These are phyloP conservation scores for Aphelenchoides besseyi DNA, from an alignment of 1,140 invertebrate species.

Conservation along the genomic window DNA sequence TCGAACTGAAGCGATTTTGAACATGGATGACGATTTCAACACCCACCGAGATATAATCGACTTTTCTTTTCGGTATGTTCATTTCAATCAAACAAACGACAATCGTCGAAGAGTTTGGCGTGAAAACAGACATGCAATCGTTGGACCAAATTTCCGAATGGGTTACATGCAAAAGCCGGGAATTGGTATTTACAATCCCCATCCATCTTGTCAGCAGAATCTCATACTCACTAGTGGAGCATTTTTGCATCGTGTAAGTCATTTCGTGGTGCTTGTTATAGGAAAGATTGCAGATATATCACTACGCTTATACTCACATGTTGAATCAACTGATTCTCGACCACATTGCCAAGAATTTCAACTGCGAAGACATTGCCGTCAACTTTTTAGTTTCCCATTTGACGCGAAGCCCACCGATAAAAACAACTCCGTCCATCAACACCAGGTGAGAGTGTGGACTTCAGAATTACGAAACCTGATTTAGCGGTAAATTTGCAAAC, in stretches of 20 bases:
- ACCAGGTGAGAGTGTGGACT: slow-evolving; percentile 26
- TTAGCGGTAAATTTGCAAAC: slow-evolving; percentile 88
- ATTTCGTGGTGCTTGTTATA: neutral
- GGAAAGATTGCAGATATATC: neutral
- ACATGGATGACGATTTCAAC: slow-evolving; percentile 82
- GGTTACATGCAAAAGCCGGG: slow-evolving; percentile 16
- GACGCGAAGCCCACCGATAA: slow-evolving; percentile 76
- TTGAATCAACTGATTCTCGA: slow-evolving; percentile 86
- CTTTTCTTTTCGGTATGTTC: slow-evolving; percentile 29
- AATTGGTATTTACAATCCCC: slow-evolving; percentile 20
- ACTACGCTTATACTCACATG: slow-evolving; percentile 78
- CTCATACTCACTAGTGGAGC: slow-evolving; percentile 42
- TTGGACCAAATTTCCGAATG: slow-evolving; percentile 34
- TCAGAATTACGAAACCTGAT: slow-evolving; percentile 12
- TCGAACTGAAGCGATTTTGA: slow-evolving; percentile 92
- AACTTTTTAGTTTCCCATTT: slow-evolving; percentile 41
- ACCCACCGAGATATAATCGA: slow-evolving; percentile 26
- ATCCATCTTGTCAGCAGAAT: slow-evolving; percentile 29
- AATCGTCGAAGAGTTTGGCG: slow-evolving; percentile 37
- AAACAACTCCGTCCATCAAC: slow-evolving; percentile 69
- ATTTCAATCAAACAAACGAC: slow-evolving; percentile 18
- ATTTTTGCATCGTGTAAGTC: slow-evolving; percentile 31
- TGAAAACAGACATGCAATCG: slow-evolving; percentile 35
- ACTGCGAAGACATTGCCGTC: slow-evolving; percentile 64
- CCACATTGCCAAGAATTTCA: slow-evolving; percentile 96